These are phyloP conservation scores for Tupiocoris notatus DNA, from an alignment of 2,888 invertebrate species.

Conservation along the genomic window DNA sequence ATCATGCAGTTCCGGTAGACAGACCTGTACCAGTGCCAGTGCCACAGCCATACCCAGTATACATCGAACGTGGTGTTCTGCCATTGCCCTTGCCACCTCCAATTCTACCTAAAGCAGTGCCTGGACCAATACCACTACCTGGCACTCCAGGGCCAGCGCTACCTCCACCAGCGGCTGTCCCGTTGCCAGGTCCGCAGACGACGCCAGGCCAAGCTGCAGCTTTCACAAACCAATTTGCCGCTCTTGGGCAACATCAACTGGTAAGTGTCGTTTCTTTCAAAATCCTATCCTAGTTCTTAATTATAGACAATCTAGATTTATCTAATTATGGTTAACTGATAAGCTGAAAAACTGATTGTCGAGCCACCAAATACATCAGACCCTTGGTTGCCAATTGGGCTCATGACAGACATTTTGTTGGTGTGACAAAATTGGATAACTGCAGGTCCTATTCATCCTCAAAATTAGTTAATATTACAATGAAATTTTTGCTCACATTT, in stretches of 20 bases:
- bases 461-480: too few species aligned
- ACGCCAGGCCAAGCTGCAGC: neutral
- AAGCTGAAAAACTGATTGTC: too few species aligned
- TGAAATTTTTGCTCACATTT: too few species aligned
- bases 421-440: too few species aligned
- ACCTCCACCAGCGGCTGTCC: neutral
- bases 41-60: neutral
- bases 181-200: neutral
- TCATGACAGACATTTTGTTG: too few species aligned
- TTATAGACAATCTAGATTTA: too few species aligned
- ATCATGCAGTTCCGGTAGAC: conserved; percentile 19
- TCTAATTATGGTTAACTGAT: too few species aligned
- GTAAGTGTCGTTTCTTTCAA: too few species aligned
- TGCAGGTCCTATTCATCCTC: too few species aligned
- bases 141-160: neutral
- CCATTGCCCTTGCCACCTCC: neutral
- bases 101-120: neutral
- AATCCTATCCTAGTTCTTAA: too few species aligned
- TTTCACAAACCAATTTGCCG: neutral
- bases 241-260: neutral
- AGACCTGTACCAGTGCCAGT: neutral
- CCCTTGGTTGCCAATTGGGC: too few species aligned
- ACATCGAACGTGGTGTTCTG: neutral
- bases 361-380: too few species aligned
- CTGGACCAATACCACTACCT: neutral